These are phyloP conservation scores for Stomatorhinus walkeri DNA, from an alignment of 2,797 vertebrate genomes.

Conservation along the genomic window DNA sequence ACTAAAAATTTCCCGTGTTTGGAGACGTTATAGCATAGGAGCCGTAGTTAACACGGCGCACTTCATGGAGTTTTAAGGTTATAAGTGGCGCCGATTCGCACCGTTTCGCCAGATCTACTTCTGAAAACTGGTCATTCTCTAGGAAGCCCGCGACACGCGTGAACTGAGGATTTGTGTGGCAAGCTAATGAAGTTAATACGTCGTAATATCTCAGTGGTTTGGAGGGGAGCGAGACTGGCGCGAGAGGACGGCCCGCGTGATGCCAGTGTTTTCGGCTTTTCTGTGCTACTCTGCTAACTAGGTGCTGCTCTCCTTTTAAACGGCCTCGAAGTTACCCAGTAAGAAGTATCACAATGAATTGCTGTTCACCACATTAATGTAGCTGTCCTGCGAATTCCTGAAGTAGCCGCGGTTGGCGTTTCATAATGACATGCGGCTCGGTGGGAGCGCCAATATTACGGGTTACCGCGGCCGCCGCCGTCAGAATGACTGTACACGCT, in stretches of 20 bases:
- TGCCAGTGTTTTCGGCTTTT: not conserved
- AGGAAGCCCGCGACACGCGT: not conserved
- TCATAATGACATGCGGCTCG: no score
- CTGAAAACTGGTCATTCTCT: not conserved
- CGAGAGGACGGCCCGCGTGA: not conserved
- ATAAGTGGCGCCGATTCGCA: not conserved
- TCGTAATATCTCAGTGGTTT: not conserved
- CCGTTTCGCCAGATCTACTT: not conserved
- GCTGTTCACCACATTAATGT: not conserved
- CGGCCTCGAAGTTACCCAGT: not conserved
- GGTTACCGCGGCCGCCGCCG: not conserved
- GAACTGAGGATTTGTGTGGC: not conserved
- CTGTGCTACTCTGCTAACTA: not conserved
- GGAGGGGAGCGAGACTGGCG: not conserved
- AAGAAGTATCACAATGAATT: not conserved
- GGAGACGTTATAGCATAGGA: not conserved
- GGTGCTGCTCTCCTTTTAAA: not conserved
- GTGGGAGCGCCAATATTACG: not conserved
- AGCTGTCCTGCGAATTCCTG: not conserved
- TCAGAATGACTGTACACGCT: not conserved
- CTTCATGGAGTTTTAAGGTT: not conserved
- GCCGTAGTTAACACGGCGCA: not conserved
- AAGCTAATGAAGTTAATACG: not conserved
- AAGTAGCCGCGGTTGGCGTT: not conserved
- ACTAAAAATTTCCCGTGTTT: not conserved